Evolutionary conservation across 2,888 invertebrate species (phyloP).

Genomic region (Byasa hedistus): DNA sequence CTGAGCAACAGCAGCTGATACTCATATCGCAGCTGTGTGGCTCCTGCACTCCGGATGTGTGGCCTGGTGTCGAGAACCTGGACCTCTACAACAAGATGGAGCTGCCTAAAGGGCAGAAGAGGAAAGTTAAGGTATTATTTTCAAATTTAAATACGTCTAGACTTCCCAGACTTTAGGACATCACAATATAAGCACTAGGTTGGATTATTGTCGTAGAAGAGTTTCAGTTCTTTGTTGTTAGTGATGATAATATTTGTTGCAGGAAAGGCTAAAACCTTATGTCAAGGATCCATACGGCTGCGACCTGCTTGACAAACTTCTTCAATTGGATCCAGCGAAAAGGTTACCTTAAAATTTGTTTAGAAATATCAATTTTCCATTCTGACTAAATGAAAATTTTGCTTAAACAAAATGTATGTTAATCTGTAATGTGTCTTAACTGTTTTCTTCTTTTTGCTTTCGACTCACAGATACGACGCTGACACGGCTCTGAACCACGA

Average conservation of each 20-base stretch:
- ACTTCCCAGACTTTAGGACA: no score
- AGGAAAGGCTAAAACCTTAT: conserved; percentile 92
- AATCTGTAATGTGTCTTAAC: no score
- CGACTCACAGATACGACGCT: conserved; percentile 82
- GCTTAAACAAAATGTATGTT: no score
- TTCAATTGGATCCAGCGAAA: conserved; percentile 95
- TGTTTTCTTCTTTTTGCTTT: no score
- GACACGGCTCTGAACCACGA: conserved; percentile 97
- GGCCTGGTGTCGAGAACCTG: conserved; percentile 95
- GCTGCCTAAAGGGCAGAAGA: conserved; percentile 90
- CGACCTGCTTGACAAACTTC: conserved; percentile 93
- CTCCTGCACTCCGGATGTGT: conserved; percentile 94
- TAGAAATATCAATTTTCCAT: no score
- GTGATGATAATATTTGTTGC: conserved; percentile 28
- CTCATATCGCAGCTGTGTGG: conserved; percentile 98
- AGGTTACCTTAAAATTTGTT: conserved; percentile 64
- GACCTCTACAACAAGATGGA: conserved; percentile 94
- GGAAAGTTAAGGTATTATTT: conserved; percentile 81
- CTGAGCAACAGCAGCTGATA: conserved; percentile 97
- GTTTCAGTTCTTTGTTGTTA: no score
- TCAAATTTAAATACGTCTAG: background rate
- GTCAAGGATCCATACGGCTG: conserved; percentile 95
- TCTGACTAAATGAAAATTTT: no score
- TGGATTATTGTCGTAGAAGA: no score
- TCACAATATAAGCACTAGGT: no score